Evolutionary conservation across 2,888 invertebrate species (phyloP), one percentile per base, ranked within the genome.

Genomic region (Ennomos fuscantarius): DNA sequence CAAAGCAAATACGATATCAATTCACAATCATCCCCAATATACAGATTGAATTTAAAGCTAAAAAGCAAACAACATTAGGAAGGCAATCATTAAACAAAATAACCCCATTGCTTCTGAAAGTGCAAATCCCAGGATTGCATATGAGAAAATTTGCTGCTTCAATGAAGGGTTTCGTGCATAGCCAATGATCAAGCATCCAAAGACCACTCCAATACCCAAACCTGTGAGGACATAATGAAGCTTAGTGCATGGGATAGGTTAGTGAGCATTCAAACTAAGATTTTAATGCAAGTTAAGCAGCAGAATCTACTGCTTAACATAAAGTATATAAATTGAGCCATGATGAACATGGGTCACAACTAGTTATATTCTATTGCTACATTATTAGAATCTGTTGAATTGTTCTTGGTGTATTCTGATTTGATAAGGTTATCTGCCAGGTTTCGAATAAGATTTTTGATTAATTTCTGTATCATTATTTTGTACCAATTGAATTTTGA

Each of bases 21-120:
- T 67, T 59, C 70, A 68, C 69, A 69, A 35, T 43, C 33, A 47
- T 48, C 55, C 60, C 52, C 55, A 76, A 73, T 79, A 76, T 81
- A 82, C 69, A 79, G 70, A 70, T 13, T 34, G 62, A 58, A 63
- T 58, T 44, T 59, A 63, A 42, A 49, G 72, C 70, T 96, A 99
- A 93, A 98, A 96, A 82, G 98, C 98, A 93, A 98, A 99, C 79
- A 99, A 94, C 93, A 99, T 95, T 82, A 99, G 93, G 95, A 99
- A 99, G 68, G 98, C 98, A 94, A 99, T 98, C 98, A 99, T 99
- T 81, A 99, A 94, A 94, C 99, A 99, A 94, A 99, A 99, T 66
- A 99, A 95, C 84, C 99, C 99, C 98, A 99, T 98, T 78, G 99
- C 99, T 95, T 99, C 99, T 70, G 98, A 97, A 70, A 99, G 93